A percentile compares a stretch with the other conserved stretches of the same genome.
These are phyloP conservation scores for Steinernema scapterisci DNA, from an alignment of 2,888 invertebrate genomes.

Conservation along the genomic window DNA sequence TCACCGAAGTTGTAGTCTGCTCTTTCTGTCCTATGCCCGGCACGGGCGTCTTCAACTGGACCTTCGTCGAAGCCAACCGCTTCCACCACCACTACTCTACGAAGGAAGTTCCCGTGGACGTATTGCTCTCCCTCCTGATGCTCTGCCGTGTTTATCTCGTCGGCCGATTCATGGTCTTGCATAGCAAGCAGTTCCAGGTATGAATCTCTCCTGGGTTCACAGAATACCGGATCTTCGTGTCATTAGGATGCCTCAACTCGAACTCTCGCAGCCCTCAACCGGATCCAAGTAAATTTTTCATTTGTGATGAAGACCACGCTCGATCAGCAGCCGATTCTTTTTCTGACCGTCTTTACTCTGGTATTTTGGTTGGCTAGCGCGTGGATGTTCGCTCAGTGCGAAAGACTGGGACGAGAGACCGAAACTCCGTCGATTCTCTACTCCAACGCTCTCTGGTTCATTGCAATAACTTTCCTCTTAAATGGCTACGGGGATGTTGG, in stretches of 20 bases:
- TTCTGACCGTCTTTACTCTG: constrained; percentile 97
- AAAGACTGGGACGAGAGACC: constrained; percentile 76
- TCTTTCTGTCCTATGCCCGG: constrained; percentile 74
- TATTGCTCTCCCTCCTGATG: constrained; percentile 97
- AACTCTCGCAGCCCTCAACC: constrained; percentile 68
- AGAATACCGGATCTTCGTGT: constrained; percentile 19
- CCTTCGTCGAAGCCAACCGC: constrained; percentile 46
- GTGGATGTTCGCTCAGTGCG: constrained; percentile 97
- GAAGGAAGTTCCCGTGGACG: constrained; percentile 85
- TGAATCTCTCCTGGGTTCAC: background rate
- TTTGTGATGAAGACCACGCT: constrained; percentile 96
- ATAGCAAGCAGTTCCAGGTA: constrained; percentile 88
- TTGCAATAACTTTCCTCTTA: constrained; percentile 85
- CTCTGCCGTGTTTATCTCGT: constrained; percentile 98
- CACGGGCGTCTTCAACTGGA: constrained; percentile 48
- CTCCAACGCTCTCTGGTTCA: constrained; percentile 67
- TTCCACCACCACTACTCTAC: background rate
- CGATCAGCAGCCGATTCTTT: constrained; percentile 98
- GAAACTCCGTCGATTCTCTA: constrained; percentile 57
- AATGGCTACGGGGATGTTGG: constrained; percentile 93
- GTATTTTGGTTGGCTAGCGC: constrained; percentile 99
- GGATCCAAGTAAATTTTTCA: constrained; percentile 91
- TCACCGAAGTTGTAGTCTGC: constrained; percentile 88
- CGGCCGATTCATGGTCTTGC: constrained; percentile 97
- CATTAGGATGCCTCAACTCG: constrained; percentile 85